Evolutionary conservation across 2,888 invertebrate species (phyloP).

Genomic region (Drosophila mayaguana): DNA sequence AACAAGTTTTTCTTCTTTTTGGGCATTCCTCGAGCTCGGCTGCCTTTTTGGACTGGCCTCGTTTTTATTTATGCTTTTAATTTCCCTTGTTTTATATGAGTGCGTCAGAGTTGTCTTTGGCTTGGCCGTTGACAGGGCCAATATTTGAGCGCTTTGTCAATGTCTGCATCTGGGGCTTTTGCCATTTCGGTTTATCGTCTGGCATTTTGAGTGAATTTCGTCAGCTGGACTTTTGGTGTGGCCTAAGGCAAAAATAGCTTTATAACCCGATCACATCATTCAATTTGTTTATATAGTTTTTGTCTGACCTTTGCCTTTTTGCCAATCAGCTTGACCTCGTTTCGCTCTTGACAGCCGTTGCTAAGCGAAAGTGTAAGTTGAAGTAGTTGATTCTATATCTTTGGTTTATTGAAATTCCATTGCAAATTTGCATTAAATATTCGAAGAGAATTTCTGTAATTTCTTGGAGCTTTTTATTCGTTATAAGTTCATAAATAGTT

Average conservation of each 20-base stretch:
- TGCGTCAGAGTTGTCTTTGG: constrained; percentile 23
- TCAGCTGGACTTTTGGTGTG: constrained; percentile 42
- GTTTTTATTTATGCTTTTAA: constrained; percentile 78
- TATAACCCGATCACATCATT: constrained; percentile 38
- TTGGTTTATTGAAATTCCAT: constrained; percentile 2
- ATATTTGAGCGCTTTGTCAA: constrained; percentile 77
- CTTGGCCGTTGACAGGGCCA: constrained; percentile 50
- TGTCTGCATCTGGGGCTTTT: constrained; percentile 65
- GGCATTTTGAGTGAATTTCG: constrained; percentile 54
- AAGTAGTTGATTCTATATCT: background rate
- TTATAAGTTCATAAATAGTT: background rate
- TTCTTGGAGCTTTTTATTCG: background rate
- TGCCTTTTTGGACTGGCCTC: constrained; percentile 38
- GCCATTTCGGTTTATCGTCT: constrained; percentile 62
- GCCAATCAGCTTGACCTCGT: constrained; percentile 27
- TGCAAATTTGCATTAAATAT: background rate
- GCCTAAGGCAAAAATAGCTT: constrained; percentile 21
- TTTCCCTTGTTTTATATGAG: constrained; percentile 69
- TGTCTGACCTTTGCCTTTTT: constrained; percentile 10
- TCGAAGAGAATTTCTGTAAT: background rate
- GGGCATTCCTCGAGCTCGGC: constrained; percentile 15
- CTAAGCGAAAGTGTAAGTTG: background rate
- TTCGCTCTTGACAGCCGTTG: constrained; percentile 6
- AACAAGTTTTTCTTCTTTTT: constrained; percentile 42
- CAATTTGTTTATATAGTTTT: constrained; percentile 24